These are phyloP conservation scores for Mus spretus DNA, from an alignment of 2,797 vertebrate species.

Conservation along the genomic window DNA sequence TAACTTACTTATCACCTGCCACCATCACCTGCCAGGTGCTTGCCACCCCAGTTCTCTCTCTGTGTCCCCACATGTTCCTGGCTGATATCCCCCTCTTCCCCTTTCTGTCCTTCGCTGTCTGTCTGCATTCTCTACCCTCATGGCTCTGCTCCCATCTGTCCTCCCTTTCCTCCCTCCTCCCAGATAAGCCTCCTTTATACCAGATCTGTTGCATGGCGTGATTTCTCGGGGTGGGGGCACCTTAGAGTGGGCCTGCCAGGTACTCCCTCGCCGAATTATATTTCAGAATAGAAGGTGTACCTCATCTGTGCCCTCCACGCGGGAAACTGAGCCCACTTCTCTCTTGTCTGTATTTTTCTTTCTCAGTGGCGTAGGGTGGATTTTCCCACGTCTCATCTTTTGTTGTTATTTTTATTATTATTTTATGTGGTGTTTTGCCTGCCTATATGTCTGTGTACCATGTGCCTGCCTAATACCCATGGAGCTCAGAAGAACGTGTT, in stretches of 20 bases:
- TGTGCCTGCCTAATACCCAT: neutral
- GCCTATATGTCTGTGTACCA: neutral
- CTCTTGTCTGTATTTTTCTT: neutral
- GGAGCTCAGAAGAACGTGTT: neutral
- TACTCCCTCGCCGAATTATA: neutral
- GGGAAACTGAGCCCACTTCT: neutral
- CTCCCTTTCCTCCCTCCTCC: neutral
- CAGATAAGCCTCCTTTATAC: neutral
- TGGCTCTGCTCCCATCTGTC: neutral
- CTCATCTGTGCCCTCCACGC: neutral
- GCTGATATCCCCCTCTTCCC: no score
- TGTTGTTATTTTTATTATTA: neutral
- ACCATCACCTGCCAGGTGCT: neutral
- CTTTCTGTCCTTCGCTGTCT: neutral
- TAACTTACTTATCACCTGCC: neutral
- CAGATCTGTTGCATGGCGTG: neutral
- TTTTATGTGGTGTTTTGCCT: neutral
- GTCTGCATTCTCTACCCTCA: neutral
- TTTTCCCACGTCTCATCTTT: conserved; percentile 6
- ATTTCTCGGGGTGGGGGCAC: neutral
- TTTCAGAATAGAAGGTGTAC: neutral
- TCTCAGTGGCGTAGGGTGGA: neutral
- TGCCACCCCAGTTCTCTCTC: neutral
- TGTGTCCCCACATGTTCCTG: no score
- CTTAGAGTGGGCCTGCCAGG: neutral